Evolutionary conservation across 2,797 vertebrate genomes (phyloP), one percentile per base, ranked within the genome.

Genomic region (Acomys russatus): DNA sequence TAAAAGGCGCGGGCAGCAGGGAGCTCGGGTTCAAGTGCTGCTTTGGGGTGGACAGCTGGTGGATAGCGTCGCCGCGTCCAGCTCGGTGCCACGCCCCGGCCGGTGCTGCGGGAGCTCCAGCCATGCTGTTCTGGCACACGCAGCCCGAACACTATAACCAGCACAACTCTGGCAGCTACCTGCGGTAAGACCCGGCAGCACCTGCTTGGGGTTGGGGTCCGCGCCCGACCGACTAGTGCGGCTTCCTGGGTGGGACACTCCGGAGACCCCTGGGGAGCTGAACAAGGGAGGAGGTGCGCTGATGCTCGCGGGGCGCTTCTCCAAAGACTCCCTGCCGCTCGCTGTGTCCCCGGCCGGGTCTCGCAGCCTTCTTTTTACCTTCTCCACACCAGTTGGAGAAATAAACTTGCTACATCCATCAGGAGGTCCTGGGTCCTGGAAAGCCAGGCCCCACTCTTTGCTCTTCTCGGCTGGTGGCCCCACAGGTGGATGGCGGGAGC

Each of bases 61-160:
- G 30, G 38, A 22, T 33, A 4, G 61, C 44, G 73, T 49, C 30
- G 88, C 88, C 14, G 73, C 30, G 59, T 35, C 22, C 88, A 20
- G 56, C 51, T 30, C 17, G 64, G 88, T n/a, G 94, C 71, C 64
- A 51, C 68, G 61, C 84, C 83, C n/a, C 97, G 97, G 96, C 63
- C 66, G 97, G 96, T 63, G 94, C 90, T 59, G 79, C 20, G 44
- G 51, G 84, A 84, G 85, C 85, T 59, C 95, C 92, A 96, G 98
- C 97, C 97, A 99, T 99, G 99, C 98, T 99, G 98, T 99, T 99
- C 98, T 99, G 99, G 99, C 99, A 99, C 98, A 98, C 98, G 54
- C 99, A 99, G 98, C 99, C 99, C 38, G 99, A 99, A 97, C 99
- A 99, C 96, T 99, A 99, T 98, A 98, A 99, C 98, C 99, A 99